Evolutionary conservation across 2,113 vertebrate species (phyloP).

Genomic region (Gallinago media): DNA sequence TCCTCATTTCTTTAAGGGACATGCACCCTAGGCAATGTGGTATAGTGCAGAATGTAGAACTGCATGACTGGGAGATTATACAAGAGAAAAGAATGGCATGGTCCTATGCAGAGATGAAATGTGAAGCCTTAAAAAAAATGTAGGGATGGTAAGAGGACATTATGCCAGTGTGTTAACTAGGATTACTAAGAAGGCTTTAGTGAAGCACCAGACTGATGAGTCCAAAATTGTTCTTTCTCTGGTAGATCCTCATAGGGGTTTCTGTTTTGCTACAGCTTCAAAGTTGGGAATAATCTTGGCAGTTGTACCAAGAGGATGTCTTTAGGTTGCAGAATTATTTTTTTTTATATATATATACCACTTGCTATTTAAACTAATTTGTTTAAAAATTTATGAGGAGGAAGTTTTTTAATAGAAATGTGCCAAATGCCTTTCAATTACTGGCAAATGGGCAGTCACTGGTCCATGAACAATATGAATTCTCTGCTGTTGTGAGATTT

Average conservation of each 20-base stretch:
- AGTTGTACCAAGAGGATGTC: neutral
- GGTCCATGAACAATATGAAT: slow-evolving; percentile 35
- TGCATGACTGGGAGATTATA: neutral
- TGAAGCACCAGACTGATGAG: neutral
- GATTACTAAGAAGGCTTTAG: neutral
- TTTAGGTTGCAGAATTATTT: neutral
- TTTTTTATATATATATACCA: slow-evolving; percentile 27
- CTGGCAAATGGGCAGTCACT: slow-evolving; percentile 14
- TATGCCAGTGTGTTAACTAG: neutral
- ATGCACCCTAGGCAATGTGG: neutral
- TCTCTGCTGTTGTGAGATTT: neutral
- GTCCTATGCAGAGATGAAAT: neutral
- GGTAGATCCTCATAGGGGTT: fast-evolving
- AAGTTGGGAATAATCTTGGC: neutral
- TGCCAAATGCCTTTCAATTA: slow-evolving; percentile 46
- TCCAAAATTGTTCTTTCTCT: neutral
- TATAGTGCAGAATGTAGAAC: neutral
- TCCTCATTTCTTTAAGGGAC: neutral
- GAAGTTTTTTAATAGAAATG: slow-evolving; percentile 52
- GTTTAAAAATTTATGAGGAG: slow-evolving; percentile 53
- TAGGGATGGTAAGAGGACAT: neutral
- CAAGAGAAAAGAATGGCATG: neutral
- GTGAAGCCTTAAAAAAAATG: neutral
- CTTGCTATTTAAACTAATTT: slow-evolving; percentile 59
- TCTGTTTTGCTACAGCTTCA: neutral